phyloP scores from a whole-genome alignment of 2,797 vertebrate species.

The Vultur gryphus region DNA sequence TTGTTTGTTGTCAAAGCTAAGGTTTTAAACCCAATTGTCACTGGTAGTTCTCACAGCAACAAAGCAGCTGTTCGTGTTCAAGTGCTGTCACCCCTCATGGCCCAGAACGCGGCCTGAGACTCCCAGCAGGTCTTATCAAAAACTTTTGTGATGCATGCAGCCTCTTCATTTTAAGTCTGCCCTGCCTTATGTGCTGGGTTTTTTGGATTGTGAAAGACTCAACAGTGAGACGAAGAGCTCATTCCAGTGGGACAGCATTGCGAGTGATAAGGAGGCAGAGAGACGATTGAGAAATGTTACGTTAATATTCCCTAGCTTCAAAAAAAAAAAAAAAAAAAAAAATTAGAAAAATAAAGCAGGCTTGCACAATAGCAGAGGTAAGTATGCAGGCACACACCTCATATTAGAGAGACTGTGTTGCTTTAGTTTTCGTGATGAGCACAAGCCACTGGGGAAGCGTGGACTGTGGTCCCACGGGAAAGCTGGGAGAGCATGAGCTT shows the following conservation, averaged over 20 bases:
- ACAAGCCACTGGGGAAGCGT: not conserved
- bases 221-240: not conserved
- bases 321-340: too few species aligned
- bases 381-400: not conserved
- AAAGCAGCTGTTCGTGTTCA: not conserved
- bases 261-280: not conserved
- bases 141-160: accelerated
- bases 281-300: not conserved
- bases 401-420: not conserved
- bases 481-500: not conserved
- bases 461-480: not conserved
- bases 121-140: not conserved
- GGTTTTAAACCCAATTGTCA: not conserved
- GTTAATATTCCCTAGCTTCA: not conserved
- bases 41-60: not conserved
- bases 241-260: not conserved
- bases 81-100: not conserved
- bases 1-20: not conserved
- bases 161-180: not conserved
- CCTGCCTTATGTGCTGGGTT: not conserved
- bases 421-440: not conserved
- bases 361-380: not conserved
- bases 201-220: not conserved
- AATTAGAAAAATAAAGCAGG: not conserved
- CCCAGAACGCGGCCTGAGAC: accelerated